These are phyloP conservation scores for Callospermophilus lateralis DNA, from an alignment of 2,113 vertebrate genomes.

Conservation along the genomic window DNA sequence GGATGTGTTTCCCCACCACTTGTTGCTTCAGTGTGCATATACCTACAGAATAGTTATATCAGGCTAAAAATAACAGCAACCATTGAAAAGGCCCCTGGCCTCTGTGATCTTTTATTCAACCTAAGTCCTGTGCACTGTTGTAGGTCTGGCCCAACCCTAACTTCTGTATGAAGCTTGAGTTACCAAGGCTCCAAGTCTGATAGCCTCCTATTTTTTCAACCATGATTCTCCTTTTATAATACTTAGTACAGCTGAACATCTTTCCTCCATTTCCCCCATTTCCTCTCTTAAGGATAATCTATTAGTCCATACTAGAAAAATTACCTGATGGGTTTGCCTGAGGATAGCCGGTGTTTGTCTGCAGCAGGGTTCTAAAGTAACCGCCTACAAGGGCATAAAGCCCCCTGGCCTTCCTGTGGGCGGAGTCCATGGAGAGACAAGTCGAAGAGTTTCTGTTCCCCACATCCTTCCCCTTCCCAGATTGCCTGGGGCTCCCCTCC, in stretches of 20 bases:
- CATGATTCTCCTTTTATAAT: neutral
- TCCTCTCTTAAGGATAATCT: neutral
- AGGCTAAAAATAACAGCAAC: neutral
- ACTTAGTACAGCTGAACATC: neutral
- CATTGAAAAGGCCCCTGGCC: neutral
- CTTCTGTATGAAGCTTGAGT: neutral
- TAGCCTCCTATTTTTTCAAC: neutral
- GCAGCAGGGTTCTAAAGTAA: neutral
- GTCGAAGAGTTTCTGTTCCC: neutral
- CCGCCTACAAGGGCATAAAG: neutral
- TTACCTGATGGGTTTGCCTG: neutral
- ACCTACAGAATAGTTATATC: neutral
- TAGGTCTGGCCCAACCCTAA: slow-evolving; percentile 5
- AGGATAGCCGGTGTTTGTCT: neutral
- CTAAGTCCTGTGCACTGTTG: neutral
- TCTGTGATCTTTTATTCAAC: neutral
- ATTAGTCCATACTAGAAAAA: neutral
- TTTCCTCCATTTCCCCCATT: neutral
- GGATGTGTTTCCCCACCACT: neutral
- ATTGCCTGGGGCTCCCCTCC: slow-evolving; percentile 64
- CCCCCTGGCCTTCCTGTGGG: neutral
- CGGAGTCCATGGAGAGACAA: neutral
- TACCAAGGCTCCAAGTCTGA: neutral
- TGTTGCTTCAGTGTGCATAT: accelerated
- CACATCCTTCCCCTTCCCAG: slow-evolving; percentile 60